Evolutionary conservation across 2,797 vertebrate genomes (phyloP).

Genomic region (Crenichthys baileyi): DNA sequence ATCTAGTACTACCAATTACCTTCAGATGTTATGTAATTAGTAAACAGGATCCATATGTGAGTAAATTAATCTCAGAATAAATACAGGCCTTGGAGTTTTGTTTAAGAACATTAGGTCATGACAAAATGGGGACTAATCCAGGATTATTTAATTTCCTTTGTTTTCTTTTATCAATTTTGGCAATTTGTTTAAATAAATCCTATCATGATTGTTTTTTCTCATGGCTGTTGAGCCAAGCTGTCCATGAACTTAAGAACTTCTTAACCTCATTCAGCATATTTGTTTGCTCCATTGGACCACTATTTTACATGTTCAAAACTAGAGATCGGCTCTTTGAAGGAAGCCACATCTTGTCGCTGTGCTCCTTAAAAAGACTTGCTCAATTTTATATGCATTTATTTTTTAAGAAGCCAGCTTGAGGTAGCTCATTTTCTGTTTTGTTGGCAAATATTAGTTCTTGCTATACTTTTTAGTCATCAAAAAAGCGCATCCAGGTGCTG

Average conservation of each 20-base stretch:
- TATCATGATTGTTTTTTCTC: background rate
- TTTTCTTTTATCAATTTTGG: background rate
- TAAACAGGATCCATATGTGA: background rate
- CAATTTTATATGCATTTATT: background rate
- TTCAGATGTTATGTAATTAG: background rate
- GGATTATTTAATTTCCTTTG: no score
- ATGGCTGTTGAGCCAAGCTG: no score
- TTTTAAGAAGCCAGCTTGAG: background rate
- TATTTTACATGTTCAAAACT: background rate
- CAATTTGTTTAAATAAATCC: background rate
- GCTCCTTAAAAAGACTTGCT: background rate
- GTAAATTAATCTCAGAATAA: background rate
- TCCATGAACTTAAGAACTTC: no score
- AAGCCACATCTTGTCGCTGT: background rate
- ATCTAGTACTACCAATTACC: no score
- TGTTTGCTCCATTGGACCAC: background rate
- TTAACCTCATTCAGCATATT: no score
- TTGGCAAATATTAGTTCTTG: background rate
- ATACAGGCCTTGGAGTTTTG: background rate
- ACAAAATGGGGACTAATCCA: background rate
- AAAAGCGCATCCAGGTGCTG: background rate
- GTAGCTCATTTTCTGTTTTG: background rate
- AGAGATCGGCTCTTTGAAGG: background rate
- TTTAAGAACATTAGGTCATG: background rate
- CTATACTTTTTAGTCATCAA: background rate